Conservation (phyloP, 2,113 vertebrate species). For the Tor tambroides region DNA sequence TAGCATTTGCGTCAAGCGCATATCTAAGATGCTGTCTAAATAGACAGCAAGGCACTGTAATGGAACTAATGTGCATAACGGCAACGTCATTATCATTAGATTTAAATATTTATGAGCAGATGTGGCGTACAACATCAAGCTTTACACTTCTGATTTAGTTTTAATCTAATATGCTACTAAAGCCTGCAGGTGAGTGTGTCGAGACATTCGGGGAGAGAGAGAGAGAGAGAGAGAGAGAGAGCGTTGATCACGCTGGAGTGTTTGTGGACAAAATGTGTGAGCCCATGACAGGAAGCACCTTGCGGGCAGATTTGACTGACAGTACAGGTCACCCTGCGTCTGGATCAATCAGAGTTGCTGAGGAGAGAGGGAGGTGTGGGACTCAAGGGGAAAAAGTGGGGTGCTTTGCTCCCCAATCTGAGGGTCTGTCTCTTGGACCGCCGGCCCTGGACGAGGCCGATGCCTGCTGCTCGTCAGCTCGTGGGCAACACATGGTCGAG, state of each 20-base stretch:
- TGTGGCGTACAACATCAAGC: slow-evolving; percentile 18
- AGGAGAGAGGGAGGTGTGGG: slow-evolving; percentile 35
- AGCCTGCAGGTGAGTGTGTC: slow-evolving; percentile 1
- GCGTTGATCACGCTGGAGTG: slow-evolving; percentile 8
- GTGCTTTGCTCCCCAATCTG: slow-evolving; percentile 39
- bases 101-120: slow-evolving; percentile 45
- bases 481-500: slow-evolving; percentile 49
- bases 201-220: not conserved
- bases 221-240: not conserved
- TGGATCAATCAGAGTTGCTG: slow-evolving; percentile 57
- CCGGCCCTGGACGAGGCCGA: slow-evolving; percentile 10
- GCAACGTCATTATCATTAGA: slow-evolving; percentile 7
- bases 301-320: slow-evolving; percentile 52
- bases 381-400: slow-evolving; percentile 18
- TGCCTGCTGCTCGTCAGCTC: slow-evolving; percentile 49
- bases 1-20: not conserved
- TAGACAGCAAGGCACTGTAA: slow-evolving; percentile 16
- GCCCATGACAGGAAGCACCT: slow-evolving; percentile 52
- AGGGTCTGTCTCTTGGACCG: slow-evolving; percentile 26
- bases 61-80: slow-evolving; percentile 28
- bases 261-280: slow-evolving; percentile 12
- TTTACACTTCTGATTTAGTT: slow-evolving; percentile 31
- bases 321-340: slow-evolving; percentile 57
- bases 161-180: slow-evolving; percentile 37
- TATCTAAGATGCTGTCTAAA: slow-evolving; percentile 3